These are phyloP conservation scores for Drosophila ezoana DNA, from an alignment of 2,888 invertebrate species.

Conservation along the genomic window DNA sequence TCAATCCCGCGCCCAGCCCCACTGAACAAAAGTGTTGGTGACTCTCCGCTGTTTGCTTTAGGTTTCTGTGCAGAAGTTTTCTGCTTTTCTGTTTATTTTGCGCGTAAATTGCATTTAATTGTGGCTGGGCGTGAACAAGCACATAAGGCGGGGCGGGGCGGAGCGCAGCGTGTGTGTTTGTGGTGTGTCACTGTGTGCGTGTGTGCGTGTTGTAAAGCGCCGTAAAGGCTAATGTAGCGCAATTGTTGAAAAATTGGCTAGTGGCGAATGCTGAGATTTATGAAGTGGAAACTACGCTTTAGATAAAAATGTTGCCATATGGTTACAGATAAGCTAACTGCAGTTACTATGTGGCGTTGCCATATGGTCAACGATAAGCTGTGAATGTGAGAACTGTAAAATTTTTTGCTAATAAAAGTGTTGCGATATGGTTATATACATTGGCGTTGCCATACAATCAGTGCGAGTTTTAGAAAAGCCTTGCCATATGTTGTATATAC, in stretches of 20 bases:
- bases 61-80: slow-evolving; percentile 25
- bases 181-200: slow-evolving; percentile 1
- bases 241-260: slow-evolving; percentile 49
- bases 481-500: slow-evolving; percentile 1
- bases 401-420: background rate
- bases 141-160: background rate
- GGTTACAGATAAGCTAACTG: slow-evolving; percentile 4
- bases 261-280: slow-evolving; percentile 36
- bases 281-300: slow-evolving; percentile 43
- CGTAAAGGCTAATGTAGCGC: slow-evolving; percentile 58
- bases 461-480: too few species aligned
- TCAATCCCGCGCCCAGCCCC: background rate
- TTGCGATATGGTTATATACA: background rate
- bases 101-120: slow-evolving; percentile 68
- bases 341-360: background rate
- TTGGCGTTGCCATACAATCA: background rate
- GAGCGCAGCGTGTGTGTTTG: background rate
- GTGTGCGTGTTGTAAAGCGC: slow-evolving; percentile 20
- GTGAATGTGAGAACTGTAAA: too few species aligned
- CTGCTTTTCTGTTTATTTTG: slow-evolving; percentile 24
- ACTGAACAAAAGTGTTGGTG: slow-evolving; percentile 8
- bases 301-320: slow-evolving; percentile 23
- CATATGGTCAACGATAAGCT: slow-evolving; percentile 2
- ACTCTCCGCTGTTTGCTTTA: slow-evolving; percentile 42
- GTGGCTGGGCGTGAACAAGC: slow-evolving; percentile 40